Percentiles rank a stretch among this genome's conserved stretches.
These are phyloP conservation scores for Ascidia mentula DNA, from an alignment of 23 tunicate genomes.

Conservation along the genomic window DNA sequence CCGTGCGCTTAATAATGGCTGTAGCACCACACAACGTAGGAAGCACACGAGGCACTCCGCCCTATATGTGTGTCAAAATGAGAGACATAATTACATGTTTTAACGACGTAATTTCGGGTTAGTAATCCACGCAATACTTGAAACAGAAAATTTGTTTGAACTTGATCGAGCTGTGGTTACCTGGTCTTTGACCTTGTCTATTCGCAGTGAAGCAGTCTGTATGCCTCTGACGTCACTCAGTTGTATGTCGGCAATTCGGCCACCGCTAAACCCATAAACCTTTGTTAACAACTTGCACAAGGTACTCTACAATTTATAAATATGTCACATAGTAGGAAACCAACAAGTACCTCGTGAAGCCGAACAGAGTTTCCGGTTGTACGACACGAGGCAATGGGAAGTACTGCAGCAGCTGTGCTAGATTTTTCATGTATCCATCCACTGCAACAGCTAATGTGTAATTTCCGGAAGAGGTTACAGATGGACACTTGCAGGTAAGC, in stretches of 20 bases:
- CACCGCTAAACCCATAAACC: not conserved
- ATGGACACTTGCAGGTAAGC: not conserved
- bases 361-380: not conserved
- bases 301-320: too few relatives aligned
- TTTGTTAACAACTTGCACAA: too few relatives aligned
- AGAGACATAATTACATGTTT: too few relatives aligned
- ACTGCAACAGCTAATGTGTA: not conserved
- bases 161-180: not conserved
- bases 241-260: not conserved
- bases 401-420: not conserved
- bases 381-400: not conserved
- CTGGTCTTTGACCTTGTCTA: not conserved
- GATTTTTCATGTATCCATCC: not conserved
- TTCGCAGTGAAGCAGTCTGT: not conserved
- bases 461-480: not conserved
- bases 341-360: not conserved
- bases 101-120: too few relatives aligned
- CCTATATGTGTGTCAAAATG: too few relatives aligned
- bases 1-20: too few relatives aligned
- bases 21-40: too few relatives aligned
- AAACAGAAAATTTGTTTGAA: too few relatives aligned
- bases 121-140: too few relatives aligned
- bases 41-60: too few relatives aligned
- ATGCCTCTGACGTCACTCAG: slow-evolving; percentile 4
- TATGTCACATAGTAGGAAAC: too few relatives aligned